Evolutionary conservation across 2,888 invertebrate species (phyloP), one percentile per base, ranked within the genome.

Genomic region (Lucinisca nassula): DNA sequence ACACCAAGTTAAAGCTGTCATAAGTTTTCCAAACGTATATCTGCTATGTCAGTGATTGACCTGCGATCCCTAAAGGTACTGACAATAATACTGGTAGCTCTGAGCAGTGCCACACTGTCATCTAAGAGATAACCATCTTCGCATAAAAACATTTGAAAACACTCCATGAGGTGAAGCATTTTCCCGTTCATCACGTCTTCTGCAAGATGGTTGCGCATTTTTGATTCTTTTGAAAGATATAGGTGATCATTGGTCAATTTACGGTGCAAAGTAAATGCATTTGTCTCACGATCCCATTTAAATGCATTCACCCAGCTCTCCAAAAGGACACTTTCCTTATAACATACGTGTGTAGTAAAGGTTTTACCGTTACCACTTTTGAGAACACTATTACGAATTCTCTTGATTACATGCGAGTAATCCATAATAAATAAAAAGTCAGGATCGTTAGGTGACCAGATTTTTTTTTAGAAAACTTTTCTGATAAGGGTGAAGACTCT

Each of bases 211-310:
- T 79, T 79, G 17, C 79, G 0, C 79, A 79, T 79, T 70, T 79
- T 79, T 10, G 79, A 79, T 35, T 79, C 79, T 40, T 40, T 40
- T 14, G 8, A 24, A 58, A 24, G 58, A 58, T 8, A 58, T 4
- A 58, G 6, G 27, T 58, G 58, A 3, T 24, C 58, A 27, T 58
- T 24, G 3, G 58, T 58, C n/a, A 58, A 12, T 58, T 58, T 58
- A 6, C 27, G 24, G 51, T 80, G 79, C 6, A 80, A 32, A 0
- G 79, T 72, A 49, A 80, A 80, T 24, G 70, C 32, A n/a, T 79
- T 79, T 30, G 70, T 72, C 14, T 79, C 79, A 10, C 72, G 27
- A 61, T 80, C 79, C 79, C 79, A 80, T 55, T 49, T 73, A 27
- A 73, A 80, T 8, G 72, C 73, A 27, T 80, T 49, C 0, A 80